Percentiles rank a stretch among this genome's conserved stretches.
Conservation (phyloP, 2,888 invertebrate genomes). For the Monochamus alternatus region DNA sequence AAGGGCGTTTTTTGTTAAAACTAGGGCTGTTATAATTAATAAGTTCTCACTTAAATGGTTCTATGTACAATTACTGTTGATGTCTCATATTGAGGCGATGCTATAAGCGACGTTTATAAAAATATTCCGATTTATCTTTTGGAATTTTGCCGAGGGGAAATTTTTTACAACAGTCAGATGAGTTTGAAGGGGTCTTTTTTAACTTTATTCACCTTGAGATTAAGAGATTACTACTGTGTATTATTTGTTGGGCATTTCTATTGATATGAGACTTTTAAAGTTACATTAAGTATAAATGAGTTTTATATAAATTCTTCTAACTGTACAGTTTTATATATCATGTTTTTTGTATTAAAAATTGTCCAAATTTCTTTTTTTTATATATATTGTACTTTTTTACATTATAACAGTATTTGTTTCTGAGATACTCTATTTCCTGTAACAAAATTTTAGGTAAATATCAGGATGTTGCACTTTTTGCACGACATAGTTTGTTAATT, state of each 20-base stretch:
- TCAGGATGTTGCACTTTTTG: neutral
- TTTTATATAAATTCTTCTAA: too few relatives aligned
- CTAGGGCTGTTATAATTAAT: slow-evolving; percentile 37
- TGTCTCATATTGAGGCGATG: slow-evolving; percentile 32
- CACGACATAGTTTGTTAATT: slow-evolving; percentile 17
- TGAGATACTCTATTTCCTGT: neutral
- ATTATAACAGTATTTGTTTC: too few relatives aligned
- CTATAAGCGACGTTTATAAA: slow-evolving; percentile 9
- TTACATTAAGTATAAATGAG: too few relatives aligned
- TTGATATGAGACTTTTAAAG: too few relatives aligned
- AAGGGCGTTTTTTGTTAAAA: slow-evolving; percentile 13
- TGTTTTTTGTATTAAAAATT: too few relatives aligned
- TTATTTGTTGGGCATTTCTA: too few relatives aligned
- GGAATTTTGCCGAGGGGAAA: neutral
- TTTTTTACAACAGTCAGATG: too few relatives aligned
- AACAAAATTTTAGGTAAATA: neutral
- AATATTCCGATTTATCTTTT: neutral
- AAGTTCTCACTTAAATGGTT: slow-evolving; percentile 35
- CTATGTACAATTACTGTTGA: slow-evolving; percentile 30
- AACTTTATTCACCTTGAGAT: too few relatives aligned
- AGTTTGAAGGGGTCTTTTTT: too few relatives aligned
- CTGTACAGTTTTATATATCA: neutral
- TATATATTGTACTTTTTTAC: too few relatives aligned
- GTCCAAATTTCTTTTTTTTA: too few relatives aligned
- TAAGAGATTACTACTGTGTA: too few relatives aligned